Evolutionary conservation across 2,888 invertebrate genomes (phyloP).

Genomic region (Diarsia brunnea): DNA sequence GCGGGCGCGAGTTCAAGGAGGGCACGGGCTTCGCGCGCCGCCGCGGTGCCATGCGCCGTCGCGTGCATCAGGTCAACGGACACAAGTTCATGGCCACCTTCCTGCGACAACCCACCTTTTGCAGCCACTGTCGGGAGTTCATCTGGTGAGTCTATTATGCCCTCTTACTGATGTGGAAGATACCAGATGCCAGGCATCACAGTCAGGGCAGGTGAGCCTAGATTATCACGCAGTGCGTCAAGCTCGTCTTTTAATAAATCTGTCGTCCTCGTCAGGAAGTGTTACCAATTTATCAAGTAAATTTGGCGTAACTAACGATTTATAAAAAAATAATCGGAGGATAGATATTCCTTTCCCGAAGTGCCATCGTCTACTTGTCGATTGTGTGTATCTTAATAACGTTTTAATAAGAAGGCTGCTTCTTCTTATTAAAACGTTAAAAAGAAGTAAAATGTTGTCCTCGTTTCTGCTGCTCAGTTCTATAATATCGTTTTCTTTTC

Average conservation of each 20-base stretch:
- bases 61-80: constrained; percentile 99
- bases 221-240: background rate
- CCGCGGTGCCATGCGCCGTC: constrained; percentile 99
- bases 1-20: constrained; percentile 97
- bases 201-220: background rate
- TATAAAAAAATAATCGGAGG: background rate
- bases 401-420: too few relatives aligned
- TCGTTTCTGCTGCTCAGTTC: background rate
- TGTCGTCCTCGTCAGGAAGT: background rate
- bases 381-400: background rate
- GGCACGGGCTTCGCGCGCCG: constrained; percentile 98
- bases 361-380: background rate
- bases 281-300: background rate
- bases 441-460: background rate
- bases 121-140: constrained; percentile 99
- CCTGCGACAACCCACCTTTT: constrained; percentile 99
- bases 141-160: constrained; percentile 94
- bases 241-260: background rate
- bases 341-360: background rate
- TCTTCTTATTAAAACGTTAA: background rate
- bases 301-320: background rate
- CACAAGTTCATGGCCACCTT: constrained; percentile 99
- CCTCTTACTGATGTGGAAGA: background rate
- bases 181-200: background rate
- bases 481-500: constrained; percentile 75